Base-by-base conservation (phyloP, 2,797 vertebrate genomes). In the Poecilia wingei region DNA sequence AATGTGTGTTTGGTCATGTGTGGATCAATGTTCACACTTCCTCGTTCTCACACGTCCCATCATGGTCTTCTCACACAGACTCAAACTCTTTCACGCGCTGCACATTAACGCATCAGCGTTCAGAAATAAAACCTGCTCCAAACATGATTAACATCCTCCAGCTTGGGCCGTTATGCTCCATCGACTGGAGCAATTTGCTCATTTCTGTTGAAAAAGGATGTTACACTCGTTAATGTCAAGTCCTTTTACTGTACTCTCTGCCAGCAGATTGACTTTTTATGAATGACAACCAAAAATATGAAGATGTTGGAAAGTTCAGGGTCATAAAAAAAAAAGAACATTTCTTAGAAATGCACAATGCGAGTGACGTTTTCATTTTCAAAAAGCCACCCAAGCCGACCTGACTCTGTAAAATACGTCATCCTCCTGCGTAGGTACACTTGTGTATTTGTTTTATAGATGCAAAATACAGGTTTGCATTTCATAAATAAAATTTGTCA, bases 1-100 rank as follows among this genome's bases (percentile, higher is more conserved):
- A 33, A 31, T 84, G 68, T 75, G 66, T 85, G 45, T 83, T 72
- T 77, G 16, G n/a, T 71, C 28, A 46, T 80, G 69, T 22, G 75
- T 41, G 72, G 53, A 76, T 85, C 55, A 22, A 75, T 77, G 71
- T 81, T 82, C 8, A 79, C 45, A 81, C 20, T 28, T 73, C 18
- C 39, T 61, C 31, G 33, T 41, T 74, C 31, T 77, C 66, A 51
- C 76, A 75, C 36, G 59, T 20, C 36, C 57, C 45, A 20, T 73
- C 74, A 55, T 59, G 64, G 79, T 46, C 46, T 77, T 46, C 46
- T 77, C 72, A 51, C 79, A 83, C 31, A 73, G 28, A 72, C 39
- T 45, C 70, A 14, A 66, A 46, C 1, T 33, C 8, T 68, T 76
- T 47, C 4, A 14, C 16, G 12, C 1, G 10, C 25, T 45, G 39